A percentile compares a stretch with the other conserved stretches of the same genome.
phyloP scores from a whole-genome alignment of 2,888 invertebrate species.

The Nomada fabriciana region DNA sequence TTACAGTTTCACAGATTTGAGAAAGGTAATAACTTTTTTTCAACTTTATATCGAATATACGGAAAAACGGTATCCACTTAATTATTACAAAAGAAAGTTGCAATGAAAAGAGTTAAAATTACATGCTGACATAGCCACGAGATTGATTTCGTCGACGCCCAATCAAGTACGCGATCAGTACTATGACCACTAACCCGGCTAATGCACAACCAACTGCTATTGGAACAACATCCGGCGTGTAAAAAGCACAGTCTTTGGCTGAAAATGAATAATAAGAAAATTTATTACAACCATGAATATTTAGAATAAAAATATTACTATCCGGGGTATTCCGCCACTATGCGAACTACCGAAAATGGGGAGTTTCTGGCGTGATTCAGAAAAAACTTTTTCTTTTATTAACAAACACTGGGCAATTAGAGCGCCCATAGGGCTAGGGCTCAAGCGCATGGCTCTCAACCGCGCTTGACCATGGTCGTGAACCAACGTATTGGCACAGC shows the following conservation, averaged over 20 bases:
- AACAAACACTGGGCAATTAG: too few species aligned
- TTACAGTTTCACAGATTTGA: slow-evolving; percentile 10
- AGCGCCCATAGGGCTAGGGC: too few species aligned
- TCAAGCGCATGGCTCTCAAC: too few species aligned
- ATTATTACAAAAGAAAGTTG: slow-evolving; percentile 46
- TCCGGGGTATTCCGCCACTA: too few species aligned
- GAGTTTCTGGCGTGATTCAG: too few species aligned
- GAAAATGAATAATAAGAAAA: slow-evolving; percentile 67
- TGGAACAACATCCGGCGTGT: slow-evolving; percentile 96
- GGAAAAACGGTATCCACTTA: slow-evolving; percentile 58
- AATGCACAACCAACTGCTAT: slow-evolving; percentile 98
- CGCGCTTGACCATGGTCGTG: too few species aligned
- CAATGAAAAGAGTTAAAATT: slow-evolving; percentile 62
- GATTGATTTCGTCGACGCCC: slow-evolving; percentile 94
- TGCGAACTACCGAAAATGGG: too few species aligned
- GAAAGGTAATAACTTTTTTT: slow-evolving; percentile 32
- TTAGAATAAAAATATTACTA: background rate
- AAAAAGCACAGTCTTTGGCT: slow-evolving; percentile 91
- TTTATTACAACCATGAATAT: background rate
- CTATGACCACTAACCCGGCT: slow-evolving; percentile 94
- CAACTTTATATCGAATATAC: slow-evolving; percentile 49
- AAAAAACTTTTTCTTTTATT: too few species aligned
- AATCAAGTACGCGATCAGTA: slow-evolving; percentile 96
- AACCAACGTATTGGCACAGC: too few species aligned
- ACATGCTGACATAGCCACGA: slow-evolving; percentile 95